These are phyloP conservation scores for Papilio polyxenes DNA, from an alignment of 1,140 invertebrate genomes.

Conservation along the genomic window DNA sequence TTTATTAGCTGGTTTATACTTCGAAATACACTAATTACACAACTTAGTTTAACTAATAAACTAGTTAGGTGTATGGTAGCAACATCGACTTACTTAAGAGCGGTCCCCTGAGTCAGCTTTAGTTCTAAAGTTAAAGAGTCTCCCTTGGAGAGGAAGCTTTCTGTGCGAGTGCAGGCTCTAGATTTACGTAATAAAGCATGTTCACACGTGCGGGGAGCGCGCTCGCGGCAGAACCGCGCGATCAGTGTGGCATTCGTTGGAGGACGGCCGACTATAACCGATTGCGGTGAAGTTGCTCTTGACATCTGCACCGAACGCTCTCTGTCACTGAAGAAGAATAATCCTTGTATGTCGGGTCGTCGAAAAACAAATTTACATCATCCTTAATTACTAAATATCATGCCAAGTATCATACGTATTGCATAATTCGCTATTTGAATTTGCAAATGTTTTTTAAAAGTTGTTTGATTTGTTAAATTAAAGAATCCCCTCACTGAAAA, in stretches of 20 bases:
- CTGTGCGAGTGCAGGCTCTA: slow-evolving; percentile 88
- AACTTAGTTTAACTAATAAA: not conserved
- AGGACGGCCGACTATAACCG: slow-evolving; percentile 79
- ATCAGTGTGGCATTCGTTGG: slow-evolving; percentile 86
- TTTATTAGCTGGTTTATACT: too few species aligned
- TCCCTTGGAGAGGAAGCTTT: slow-evolving; percentile 91
- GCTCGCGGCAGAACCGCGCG: slow-evolving; percentile 88
- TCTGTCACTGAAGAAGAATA: slow-evolving; percentile 65
- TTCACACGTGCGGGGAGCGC: slow-evolving; percentile 89
- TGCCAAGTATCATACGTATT: not conserved
- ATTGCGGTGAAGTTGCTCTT: slow-evolving; percentile 74
- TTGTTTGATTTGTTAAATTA: not conserved
- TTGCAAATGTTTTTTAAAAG: not conserved
- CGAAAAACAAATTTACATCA: not conserved
- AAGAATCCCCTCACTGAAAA: not conserved
- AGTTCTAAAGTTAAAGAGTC: slow-evolving; percentile 90
- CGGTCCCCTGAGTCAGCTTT: slow-evolving; percentile 90
- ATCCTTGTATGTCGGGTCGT: slow-evolving; percentile 14
- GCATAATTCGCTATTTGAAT: not conserved
- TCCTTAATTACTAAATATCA: not conserved
- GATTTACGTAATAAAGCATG: slow-evolving; percentile 83
- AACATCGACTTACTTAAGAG: slow-evolving; percentile 83
- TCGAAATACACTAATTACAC: not conserved
- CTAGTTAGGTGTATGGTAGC: not conserved
- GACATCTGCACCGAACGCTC: slow-evolving; percentile 76